Percentiles rank a stretch among this genome's conserved stretches.
Evolutionary conservation across 2,888 invertebrate species (phyloP).

Genomic region (Deilephila porcellus): DNA sequence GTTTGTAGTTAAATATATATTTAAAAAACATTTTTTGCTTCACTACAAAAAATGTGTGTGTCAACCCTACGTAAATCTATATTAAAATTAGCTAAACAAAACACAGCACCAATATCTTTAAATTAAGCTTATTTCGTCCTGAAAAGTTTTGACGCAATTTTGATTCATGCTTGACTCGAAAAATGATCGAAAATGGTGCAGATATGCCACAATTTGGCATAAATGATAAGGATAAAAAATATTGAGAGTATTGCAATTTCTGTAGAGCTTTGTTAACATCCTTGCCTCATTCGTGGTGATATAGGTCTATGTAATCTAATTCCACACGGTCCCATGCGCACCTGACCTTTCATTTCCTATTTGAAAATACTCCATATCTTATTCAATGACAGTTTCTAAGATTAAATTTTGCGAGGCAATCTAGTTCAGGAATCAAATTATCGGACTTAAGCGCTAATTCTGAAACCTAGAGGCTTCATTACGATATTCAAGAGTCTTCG

Average conservation of each 20-base stretch:
- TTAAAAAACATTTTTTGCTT: too few relatives aligned
- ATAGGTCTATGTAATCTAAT: conserved; percentile 15
- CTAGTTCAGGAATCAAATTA: background rate
- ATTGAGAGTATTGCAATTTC: background rate
- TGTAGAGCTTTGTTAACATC: background rate
- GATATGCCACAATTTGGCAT: too few relatives aligned
- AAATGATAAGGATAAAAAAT: too few relatives aligned
- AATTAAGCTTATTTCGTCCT: too few relatives aligned
- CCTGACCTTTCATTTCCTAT: conserved; percentile 27
- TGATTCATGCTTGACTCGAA: too few relatives aligned
- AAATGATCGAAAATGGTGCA: too few relatives aligned
- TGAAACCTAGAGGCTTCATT: background rate
- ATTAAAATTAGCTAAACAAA: too few relatives aligned
- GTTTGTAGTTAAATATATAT: too few relatives aligned
- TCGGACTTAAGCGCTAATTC: background rate
- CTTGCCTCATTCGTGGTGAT: background rate
- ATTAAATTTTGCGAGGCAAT: conserved; percentile 22
- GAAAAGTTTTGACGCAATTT: too few relatives aligned
- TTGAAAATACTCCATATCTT: conserved; percentile 22
- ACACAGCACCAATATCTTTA: too few relatives aligned
- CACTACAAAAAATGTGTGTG: too few relatives aligned
- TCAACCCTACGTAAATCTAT: too few relatives aligned
- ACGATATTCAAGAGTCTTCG: conserved; percentile 2
- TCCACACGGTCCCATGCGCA: conserved; percentile 3
- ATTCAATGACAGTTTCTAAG: conserved; percentile 29